Percentiles rank a stretch among this genome's conserved stretches.
phyloP scores from a whole-genome alignment of 2,113 vertebrate species.

The Falco punctatus region DNA sequence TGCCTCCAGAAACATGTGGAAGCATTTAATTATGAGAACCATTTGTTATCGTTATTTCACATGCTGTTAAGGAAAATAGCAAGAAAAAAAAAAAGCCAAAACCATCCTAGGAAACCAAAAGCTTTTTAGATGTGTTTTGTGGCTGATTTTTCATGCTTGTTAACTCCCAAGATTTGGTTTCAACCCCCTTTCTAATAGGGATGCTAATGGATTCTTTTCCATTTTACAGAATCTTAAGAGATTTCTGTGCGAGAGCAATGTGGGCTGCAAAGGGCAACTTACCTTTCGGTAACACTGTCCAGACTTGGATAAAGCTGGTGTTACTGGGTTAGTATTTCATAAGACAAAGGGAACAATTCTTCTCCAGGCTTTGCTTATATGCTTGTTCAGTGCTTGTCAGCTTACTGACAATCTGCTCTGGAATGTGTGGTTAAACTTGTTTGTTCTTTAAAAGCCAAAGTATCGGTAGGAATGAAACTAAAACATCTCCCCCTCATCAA shows the following conservation, averaged over 20 bases:
- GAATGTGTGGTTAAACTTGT: neutral
- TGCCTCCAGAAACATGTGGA: neutral
- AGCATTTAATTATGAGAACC: constrained; percentile 45
- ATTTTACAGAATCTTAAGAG: neutral
- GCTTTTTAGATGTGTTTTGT: constrained; percentile 48
- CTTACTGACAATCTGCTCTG: neutral
- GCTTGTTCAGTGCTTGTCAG: neutral
- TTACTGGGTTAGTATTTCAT: neutral
- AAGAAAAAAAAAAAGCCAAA: neutral
- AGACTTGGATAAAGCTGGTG: neutral
- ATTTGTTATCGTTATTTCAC: constrained; percentile 46
- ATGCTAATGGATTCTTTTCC: neutral
- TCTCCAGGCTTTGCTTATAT: neutral
- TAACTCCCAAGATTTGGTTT: constrained; percentile 34
- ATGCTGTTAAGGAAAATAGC: constrained; percentile 22
- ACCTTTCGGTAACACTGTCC: neutral
- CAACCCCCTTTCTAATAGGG: constrained; percentile 24
- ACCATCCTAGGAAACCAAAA: neutral
- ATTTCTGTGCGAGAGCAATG: neutral
- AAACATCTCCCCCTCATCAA: neutral
- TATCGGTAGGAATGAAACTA: neutral
- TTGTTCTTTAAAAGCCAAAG: neutral
- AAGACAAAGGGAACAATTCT: accelerated
- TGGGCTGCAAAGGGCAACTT: neutral
- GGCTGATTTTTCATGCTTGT: constrained; percentile 35